A percentile compares a stretch with the other conserved stretches of the same genome.
phyloP scores from a whole-genome alignment of 2,888 invertebrate species.

The Plebejus argus region DNA sequence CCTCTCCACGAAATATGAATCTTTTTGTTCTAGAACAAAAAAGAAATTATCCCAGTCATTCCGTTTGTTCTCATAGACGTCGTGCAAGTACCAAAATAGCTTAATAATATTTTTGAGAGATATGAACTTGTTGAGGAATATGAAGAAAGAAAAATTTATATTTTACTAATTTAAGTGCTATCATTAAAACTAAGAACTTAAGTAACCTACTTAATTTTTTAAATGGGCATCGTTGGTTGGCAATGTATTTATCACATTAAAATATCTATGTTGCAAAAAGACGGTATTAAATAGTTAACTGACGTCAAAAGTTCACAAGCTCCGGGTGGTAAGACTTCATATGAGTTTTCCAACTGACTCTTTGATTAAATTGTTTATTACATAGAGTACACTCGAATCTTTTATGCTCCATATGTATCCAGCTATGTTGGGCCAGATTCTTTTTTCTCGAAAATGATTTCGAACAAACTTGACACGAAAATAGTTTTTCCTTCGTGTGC shows the following conservation, averaged over 20 bases:
- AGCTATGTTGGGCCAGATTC: slow-evolving; percentile 62
- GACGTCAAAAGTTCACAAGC: slow-evolving; percentile 47
- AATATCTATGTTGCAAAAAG: background rate
- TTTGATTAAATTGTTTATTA: slow-evolving; percentile 55
- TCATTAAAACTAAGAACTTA: background rate
- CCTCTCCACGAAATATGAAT: slow-evolving; percentile 65
- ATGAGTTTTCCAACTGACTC: slow-evolving; percentile 56
- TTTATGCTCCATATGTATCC: slow-evolving; percentile 65
- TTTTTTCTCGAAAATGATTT: slow-evolving; percentile 65
- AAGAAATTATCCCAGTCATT: slow-evolving; percentile 72
- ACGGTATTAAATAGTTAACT: background rate
- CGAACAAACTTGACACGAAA: slow-evolving; percentile 68
- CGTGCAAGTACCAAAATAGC: too few relatives aligned
- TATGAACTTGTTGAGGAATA: too few relatives aligned
- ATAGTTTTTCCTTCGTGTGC: slow-evolving; percentile 71
- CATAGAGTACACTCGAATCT: slow-evolving; percentile 58
- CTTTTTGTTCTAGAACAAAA: slow-evolving; percentile 72
- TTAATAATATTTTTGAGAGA: too few relatives aligned
- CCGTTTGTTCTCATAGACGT: slow-evolving; percentile 39
- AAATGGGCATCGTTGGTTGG: background rate
- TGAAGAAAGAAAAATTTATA: too few relatives aligned
- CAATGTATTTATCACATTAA: background rate
- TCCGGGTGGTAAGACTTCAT: slow-evolving; percentile 66
- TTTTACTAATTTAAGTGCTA: background rate
- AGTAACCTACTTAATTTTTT: too few relatives aligned